Conservation (phyloP, 1,140 invertebrate genomes). For the Acyrthosiphon pisum region DNA sequence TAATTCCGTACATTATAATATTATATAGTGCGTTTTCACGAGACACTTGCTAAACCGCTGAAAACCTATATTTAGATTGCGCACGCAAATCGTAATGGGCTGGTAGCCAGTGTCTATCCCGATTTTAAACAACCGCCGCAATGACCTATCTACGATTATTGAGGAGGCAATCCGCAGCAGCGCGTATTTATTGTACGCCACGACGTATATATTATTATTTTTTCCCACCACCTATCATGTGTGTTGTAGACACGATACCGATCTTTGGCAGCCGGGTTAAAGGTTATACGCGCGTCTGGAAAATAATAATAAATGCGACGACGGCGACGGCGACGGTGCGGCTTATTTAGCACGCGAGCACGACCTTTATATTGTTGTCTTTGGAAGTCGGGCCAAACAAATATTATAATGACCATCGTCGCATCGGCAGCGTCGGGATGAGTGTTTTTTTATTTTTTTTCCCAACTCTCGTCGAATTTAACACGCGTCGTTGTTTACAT, state of each 20-base stretch:
- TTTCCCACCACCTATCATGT: not conserved
- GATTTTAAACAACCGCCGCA: not conserved
- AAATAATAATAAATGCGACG: not conserved
- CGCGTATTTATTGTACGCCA: not conserved
- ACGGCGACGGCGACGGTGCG: not conserved
- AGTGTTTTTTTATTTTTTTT: not conserved
- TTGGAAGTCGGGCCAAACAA: not conserved
- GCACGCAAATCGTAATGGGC: slow-evolving; percentile 28
- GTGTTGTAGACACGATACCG: not conserved
- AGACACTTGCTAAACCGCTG: not conserved
- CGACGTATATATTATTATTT: not conserved
- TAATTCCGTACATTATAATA: slow-evolving; percentile 14
- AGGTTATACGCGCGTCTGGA: not conserved
- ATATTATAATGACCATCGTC: not conserved
- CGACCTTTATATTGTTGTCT: not conserved
- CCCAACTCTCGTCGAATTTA: not conserved
- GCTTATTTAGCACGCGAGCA: not conserved
- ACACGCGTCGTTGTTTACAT: not conserved
- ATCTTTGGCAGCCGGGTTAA: slow-evolving; percentile 36
- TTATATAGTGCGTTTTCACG: not conserved
- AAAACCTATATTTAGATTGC: slow-evolving; percentile 29
- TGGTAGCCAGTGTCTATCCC: not conserved
- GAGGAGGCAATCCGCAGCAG: not conserved
- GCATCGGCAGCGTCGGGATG: not conserved
- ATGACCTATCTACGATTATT: slow-evolving; percentile 5